phyloP scores from a whole-genome alignment of 2,797 vertebrate species.

The Tapirus indicus region DNA sequence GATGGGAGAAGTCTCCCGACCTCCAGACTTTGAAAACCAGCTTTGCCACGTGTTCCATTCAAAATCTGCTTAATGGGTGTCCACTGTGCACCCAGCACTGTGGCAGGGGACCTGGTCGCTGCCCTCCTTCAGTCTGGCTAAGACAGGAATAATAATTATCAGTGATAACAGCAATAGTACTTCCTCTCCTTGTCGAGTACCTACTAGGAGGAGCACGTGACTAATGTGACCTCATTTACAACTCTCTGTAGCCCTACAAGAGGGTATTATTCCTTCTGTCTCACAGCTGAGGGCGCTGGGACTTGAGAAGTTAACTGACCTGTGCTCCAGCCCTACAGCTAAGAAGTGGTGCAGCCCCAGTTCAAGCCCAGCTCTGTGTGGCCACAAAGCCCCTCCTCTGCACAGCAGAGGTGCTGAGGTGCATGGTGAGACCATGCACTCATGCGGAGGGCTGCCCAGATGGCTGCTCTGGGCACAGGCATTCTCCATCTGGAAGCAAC shows the following conservation, averaged over 20 bases:
- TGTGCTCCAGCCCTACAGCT: neutral
- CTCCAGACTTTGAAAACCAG: neutral
- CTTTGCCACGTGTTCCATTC: neutral
- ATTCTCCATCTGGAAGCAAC: neutral
- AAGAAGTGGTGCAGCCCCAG: neutral
- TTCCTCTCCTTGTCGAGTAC: neutral
- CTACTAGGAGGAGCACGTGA: neutral
- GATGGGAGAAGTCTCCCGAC: neutral
- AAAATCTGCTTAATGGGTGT: neutral
- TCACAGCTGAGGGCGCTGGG: neutral
- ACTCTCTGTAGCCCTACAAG: neutral
- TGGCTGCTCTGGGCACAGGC: neutral
- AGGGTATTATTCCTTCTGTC: neutral
- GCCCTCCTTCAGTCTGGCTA: neutral
- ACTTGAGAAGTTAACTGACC: neutral
- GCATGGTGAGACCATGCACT: neutral
- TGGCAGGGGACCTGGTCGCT: rapidly evolving
- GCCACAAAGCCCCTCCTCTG: neutral
- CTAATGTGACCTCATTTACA: neutral
- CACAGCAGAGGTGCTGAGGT: neutral
- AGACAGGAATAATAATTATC: neutral
- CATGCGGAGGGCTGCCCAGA: rapidly evolving
- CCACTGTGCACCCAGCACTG: neutral
- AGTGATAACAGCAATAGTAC: neutral
- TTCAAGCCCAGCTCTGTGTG: neutral